Evolutionary conservation across 2,888 invertebrate species (phyloP), one percentile per base, ranked within the genome.

Genomic region (Spodoptera picta): DNA sequence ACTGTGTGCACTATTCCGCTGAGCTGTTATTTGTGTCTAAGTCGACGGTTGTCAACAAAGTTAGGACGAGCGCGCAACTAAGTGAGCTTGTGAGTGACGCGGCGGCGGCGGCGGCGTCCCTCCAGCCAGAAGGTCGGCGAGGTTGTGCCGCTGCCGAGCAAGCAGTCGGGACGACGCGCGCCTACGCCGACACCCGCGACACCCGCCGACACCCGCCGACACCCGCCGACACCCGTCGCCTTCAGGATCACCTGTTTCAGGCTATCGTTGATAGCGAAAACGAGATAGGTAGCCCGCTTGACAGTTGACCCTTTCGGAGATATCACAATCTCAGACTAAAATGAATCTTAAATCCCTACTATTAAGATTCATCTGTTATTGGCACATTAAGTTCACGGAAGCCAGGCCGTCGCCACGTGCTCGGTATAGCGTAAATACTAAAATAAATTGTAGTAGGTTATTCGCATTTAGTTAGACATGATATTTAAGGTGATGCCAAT

Each of bases 361-460:
- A 9, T 45, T 55, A 63, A 71, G 56, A 47, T 59, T 4, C 36
- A 36, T 36, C 36, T 9, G 36, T 73, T 60, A 31, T 60, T 50
- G 14, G 4, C 41, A 45, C 27, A 5, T 46, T 6, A 45, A 42
- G 14, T 27, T 52, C 10, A 19, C 64, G 51, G 59, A 59, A 65
- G 74, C 53, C 54, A 62, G n/a, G 36, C 63, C 67, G 63, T 53
- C 67, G 41, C 80, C 85, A 83, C 82, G 85, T 83, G 85, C 75
- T 68, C 67, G 64, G 10, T 49, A 51, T 58, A 64, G 61, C 57
- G 69, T 78, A 79, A 77, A 80, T 76, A 78, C 69, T 54, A 55
- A 74, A 73, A 71, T 77, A 76, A 73, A 73, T 64, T 67, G 56
- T 73, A 65, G 31, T 41, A 31, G 24, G 62, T 51, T 64, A 65